Evolutionary conservation across 2,888 invertebrate species (phyloP).

Genomic region (Tenthredo amoena): DNA sequence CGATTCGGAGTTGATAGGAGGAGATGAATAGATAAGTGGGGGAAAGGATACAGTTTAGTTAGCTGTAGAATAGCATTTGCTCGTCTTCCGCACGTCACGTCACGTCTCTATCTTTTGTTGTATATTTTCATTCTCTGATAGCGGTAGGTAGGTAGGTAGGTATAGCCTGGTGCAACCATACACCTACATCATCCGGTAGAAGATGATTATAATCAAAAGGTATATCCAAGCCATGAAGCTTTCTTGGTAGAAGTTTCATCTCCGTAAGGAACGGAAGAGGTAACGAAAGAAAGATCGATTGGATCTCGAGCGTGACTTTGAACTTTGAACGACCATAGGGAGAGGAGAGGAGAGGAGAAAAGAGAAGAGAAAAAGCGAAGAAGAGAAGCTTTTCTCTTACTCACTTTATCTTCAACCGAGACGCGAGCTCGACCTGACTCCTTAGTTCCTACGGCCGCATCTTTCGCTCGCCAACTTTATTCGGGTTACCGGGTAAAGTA

Average conservation of each 20-base stretch:
- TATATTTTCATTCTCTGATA: conserved; percentile 23
- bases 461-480: conserved; percentile 25
- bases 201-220: conserved; percentile 31
- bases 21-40: background rate
- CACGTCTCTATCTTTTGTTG: conserved; percentile 14
- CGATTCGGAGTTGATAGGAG: background rate
- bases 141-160: background rate
- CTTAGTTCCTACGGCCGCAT: background rate
- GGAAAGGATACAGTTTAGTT: background rate
- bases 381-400: background rate
- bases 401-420: background rate
- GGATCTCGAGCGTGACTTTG: conserved; percentile 48
- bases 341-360: too few relatives aligned
- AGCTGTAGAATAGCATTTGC: background rate
- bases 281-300: conserved; percentile 42
- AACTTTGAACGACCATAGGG: conserved; percentile 25
- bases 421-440: background rate
- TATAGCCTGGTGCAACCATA: conserved; percentile 27
- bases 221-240: background rate
- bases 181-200: conserved; percentile 31
- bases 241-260: conserved; percentile 34
- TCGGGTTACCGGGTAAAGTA: conserved; percentile 14
- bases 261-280: conserved; percentile 11
- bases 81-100: background rate
- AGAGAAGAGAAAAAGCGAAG: background rate